These are phyloP conservation scores for Phrixothrix hirtus DNA, from an alignment of 2,888 invertebrate species.

Conservation along the genomic window DNA sequence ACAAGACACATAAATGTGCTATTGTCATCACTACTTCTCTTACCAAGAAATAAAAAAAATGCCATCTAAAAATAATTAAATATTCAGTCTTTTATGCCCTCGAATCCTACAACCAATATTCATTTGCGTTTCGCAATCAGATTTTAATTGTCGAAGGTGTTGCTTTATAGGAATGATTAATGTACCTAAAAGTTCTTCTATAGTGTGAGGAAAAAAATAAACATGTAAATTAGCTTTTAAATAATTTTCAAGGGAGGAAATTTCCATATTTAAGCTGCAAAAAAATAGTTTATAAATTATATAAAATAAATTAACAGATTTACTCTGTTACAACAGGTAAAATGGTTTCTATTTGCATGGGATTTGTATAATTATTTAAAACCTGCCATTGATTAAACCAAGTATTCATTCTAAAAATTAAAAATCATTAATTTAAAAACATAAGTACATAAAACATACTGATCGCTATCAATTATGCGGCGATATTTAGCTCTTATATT, in stretches of 20 bases:
- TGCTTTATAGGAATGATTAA: constrained; percentile 60
- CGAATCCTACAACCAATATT: constrained; percentile 55
- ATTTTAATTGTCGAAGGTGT: constrained; percentile 58
- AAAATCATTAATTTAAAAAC: constrained; percentile 1
- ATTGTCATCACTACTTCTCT: background rate
- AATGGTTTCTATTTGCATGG: constrained; percentile 66
- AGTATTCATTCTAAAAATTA: constrained; percentile 61
- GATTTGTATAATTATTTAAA: constrained; percentile 65
- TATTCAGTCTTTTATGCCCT: constrained; percentile 47
- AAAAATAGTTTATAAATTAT: background rate
- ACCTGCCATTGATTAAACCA: constrained; percentile 76
- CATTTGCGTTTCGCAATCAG: constrained; percentile 60
- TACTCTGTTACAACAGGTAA: constrained; percentile 63
- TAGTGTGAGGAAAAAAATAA: constrained; percentile 62
- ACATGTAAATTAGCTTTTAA: constrained; percentile 59
- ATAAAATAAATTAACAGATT: constrained; percentile 44
- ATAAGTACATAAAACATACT: constrained; percentile 47
- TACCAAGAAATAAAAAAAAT: background rate
- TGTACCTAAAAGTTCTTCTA: constrained; percentile 66
- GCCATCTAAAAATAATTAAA: constrained; percentile 20
- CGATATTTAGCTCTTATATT: constrained; percentile 59
- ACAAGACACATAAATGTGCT: no score
- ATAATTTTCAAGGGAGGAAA: constrained; percentile 60
- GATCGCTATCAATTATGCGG: constrained; percentile 59
- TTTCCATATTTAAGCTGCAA: constrained; percentile 59